Evolutionary conservation across 2,797 vertebrate genomes (phyloP), one percentile per base, ranked within the genome.

Genomic region (Nannoperca obscura): DNA sequence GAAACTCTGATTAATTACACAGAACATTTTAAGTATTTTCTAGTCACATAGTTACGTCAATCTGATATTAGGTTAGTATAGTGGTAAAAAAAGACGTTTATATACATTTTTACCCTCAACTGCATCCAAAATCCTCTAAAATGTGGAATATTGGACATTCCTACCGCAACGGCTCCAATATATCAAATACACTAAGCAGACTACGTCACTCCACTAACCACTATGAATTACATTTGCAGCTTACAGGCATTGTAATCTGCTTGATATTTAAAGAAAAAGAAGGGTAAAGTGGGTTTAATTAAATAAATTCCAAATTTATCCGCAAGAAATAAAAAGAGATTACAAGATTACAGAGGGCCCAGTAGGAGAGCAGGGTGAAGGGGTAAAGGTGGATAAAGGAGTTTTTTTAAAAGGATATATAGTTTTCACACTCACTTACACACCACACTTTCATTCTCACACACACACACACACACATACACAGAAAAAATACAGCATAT

Each of bases 401-500:
- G 65, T 15, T 7, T 7, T 62, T 69, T 71, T 61, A n/a, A 71
- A 76, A 36, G 38, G 50, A 71, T 80, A 62, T 55, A 67, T 70
- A 63, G 53, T 36, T 59, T 82, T 68, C 67, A 86, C 38, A 61
- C 54, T 74, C 62, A 55, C 49, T 55, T 22, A 44, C 83, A 80
- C 76, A 22, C 46, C 52, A 40, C 40, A 27, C 77, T 74, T 78
- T 74, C 71, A 80, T 76, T 55, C 80, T 36, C 87, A 52, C 77
- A 71, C 82, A 74, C 62, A 57, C 61, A 36, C 81, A 74, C 61
- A 57, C 61, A 84, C 81, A 84, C 72, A 90, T 34, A 84, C 80
- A 83, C 72, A 88, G 78, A 88, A 92, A 89, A 92, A 89, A 92
- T 86, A 94, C 85, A 93, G 90, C 86, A 95, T 92, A 93, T 89